phyloP scores from a whole-genome alignment of 2,113 vertebrate genomes.

The Hemibagrus wyckioides region DNA sequence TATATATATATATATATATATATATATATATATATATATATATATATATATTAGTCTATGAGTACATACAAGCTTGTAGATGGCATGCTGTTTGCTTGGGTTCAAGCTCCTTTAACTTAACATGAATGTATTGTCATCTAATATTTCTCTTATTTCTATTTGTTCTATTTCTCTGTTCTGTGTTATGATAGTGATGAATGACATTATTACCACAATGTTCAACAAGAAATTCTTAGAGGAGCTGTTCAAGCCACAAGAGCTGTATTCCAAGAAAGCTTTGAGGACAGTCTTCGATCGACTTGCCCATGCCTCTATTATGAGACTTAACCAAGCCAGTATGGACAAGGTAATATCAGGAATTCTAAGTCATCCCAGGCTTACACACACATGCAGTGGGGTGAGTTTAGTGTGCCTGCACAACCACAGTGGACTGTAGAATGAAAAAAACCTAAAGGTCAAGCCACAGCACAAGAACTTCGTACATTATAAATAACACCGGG shows the following conservation, averaged over 20 bases:
- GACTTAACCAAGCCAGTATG: conserved; percentile 98
- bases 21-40: not conserved
- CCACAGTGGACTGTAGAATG: not conserved
- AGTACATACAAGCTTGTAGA: conserved; percentile 7
- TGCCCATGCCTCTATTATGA: conserved; percentile 97
- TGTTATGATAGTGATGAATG: conserved; percentile 87
- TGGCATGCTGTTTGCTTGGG: conserved; percentile 26
- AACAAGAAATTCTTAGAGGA: conserved; percentile 96
- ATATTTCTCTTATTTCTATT: conserved; percentile 30
- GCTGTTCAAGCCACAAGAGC: conserved; percentile 95
- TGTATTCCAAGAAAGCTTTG: conserved; percentile 96
- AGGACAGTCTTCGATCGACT: conserved; percentile 92
- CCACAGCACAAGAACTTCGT: not conserved
- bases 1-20: not conserved
- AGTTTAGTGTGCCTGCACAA: not conserved
- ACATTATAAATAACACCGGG: not conserved
- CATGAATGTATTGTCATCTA: not conserved
- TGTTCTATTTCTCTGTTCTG: conserved; percentile 39
- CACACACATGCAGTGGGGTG: not conserved
- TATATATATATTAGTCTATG: not conserved
- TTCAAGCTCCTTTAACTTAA: not conserved
- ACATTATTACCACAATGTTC: conserved; percentile 98
- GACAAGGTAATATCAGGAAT: conserved; percentile 81
- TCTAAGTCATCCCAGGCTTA: not conserved
- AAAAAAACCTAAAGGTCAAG: not conserved